phyloP scores from a whole-genome alignment of 2,113 vertebrate genomes.

The Ailurus styani region DNA sequence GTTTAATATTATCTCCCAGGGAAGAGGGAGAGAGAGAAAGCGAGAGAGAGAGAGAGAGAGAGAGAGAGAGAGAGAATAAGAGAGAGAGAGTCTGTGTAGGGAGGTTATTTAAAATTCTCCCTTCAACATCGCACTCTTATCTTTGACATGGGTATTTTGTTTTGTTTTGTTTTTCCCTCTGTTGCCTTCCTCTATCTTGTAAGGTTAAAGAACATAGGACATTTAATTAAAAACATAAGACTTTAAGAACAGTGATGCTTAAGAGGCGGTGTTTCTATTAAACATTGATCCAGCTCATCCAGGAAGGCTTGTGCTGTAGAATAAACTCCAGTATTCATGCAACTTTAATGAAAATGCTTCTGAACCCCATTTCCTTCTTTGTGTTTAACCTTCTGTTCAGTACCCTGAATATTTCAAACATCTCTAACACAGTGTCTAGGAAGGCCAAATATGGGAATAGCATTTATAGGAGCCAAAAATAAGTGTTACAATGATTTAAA shows the following conservation, averaged over 20 bases:
- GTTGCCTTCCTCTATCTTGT: background rate
- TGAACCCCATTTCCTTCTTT: background rate
- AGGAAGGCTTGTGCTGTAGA: background rate
- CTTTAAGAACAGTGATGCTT: background rate
- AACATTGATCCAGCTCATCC: constrained; percentile 3
- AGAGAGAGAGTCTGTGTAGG: background rate
- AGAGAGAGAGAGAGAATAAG: background rate
- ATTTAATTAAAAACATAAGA: constrained; percentile 55
- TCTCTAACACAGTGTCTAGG: background rate
- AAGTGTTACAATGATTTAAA: background rate
- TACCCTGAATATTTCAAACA: constrained; percentile 12
- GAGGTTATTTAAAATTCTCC: background rate
- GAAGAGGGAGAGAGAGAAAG: background rate
- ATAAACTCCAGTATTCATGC: background rate
- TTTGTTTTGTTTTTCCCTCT: background rate
- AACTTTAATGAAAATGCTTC: constrained; percentile 35
- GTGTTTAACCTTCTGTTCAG: background rate
- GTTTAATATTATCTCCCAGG: background rate
- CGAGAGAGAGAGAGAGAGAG: background rate
- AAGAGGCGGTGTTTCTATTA: constrained; percentile 42
- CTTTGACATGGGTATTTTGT: background rate
- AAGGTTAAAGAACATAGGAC: constrained; percentile 4
- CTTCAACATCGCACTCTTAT: background rate
- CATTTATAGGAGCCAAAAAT: background rate
- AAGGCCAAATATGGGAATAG: background rate